Conservation (phyloP, 1,140 invertebrate species). For the Trichonephila clavata region DNA sequence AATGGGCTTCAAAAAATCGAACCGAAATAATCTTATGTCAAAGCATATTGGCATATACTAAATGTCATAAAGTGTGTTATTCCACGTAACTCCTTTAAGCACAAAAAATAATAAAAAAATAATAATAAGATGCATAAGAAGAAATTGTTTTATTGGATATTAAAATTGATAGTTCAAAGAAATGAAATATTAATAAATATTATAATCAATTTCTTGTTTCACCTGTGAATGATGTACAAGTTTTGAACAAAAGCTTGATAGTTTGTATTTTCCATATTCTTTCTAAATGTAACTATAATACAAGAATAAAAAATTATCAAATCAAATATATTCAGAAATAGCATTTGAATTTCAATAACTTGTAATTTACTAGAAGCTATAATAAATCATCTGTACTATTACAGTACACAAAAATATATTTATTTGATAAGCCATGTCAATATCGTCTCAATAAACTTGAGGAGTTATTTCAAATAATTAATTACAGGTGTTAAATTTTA, state of each 20-base stretch:
- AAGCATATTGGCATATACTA: neutral
- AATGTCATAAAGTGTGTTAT: slow-evolving; percentile 4
- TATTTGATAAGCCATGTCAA: too few relatives aligned
- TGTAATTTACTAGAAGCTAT: too few relatives aligned
- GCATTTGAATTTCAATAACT: too few relatives aligned
- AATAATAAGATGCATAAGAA: neutral
- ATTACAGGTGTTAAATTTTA: too few relatives aligned
- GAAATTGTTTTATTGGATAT: slow-evolving; percentile 48
- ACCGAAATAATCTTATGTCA: neutral
- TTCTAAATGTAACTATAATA: too few relatives aligned
- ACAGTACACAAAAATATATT: too few relatives aligned
- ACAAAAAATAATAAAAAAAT: slow-evolving; percentile 18
- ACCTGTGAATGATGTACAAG: too few relatives aligned
- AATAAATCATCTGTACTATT: too few relatives aligned
- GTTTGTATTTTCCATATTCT: neutral
- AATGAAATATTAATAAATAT: slow-evolving; percentile 8
- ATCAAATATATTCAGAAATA: too few relatives aligned
- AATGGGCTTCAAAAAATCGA: neutral
- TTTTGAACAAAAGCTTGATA: slow-evolving; percentile 19
- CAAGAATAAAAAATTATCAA: too few relatives aligned
- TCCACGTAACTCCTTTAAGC: neutral
- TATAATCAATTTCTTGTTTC: neutral
- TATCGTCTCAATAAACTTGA: too few relatives aligned
- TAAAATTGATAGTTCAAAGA: slow-evolving; percentile 31
- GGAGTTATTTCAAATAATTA: too few relatives aligned